Conservation (phyloP, 2,888 invertebrate species). For the Gastracanthus pulcherrimus region DNA sequence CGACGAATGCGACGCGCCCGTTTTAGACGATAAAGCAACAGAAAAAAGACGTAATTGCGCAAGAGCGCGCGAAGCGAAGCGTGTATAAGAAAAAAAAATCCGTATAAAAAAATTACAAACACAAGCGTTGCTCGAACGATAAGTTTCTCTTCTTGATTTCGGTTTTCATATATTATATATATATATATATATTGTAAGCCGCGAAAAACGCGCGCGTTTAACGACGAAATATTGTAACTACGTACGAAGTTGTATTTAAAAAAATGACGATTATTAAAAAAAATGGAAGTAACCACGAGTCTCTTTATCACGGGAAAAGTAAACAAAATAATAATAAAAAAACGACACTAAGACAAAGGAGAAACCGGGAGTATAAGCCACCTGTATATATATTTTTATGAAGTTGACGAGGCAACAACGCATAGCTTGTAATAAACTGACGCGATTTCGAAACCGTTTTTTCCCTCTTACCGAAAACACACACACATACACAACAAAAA, state of each 20-base stretch:
- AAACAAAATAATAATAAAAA: slow-evolving; percentile 36
- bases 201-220: slow-evolving; percentile 43
- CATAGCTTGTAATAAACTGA: slow-evolving; percentile 72
- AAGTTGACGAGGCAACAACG: slow-evolving; percentile 74
- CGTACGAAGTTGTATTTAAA: slow-evolving; percentile 53
- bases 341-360: slow-evolving; percentile 37
- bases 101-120: slow-evolving; percentile 39
- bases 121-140: slow-evolving; percentile 56
- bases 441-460: slow-evolving; percentile 53
- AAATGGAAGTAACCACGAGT: slow-evolving; percentile 32
- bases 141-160: slow-evolving; percentile 58
- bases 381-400: slow-evolving; percentile 76
- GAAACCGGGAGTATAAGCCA: slow-evolving; percentile 50
- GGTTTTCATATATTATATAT: slow-evolving; percentile 46
- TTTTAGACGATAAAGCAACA: slow-evolving; percentile 46
- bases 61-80: slow-evolving; percentile 54
- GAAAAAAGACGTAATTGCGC: slow-evolving; percentile 53
- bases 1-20: slow-evolving; percentile 19
- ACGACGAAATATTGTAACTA: slow-evolving; percentile 50
- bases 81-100: slow-evolving; percentile 41
- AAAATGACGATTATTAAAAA: slow-evolving; percentile 52
- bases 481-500: slow-evolving; percentile 13
- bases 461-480: slow-evolving; percentile 42
- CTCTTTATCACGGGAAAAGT: slow-evolving; percentile 50
- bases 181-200: slow-evolving; percentile 28